Evolutionary conservation across 2,888 invertebrate species (phyloP).

Genomic region (Eilema depressum): DNA sequence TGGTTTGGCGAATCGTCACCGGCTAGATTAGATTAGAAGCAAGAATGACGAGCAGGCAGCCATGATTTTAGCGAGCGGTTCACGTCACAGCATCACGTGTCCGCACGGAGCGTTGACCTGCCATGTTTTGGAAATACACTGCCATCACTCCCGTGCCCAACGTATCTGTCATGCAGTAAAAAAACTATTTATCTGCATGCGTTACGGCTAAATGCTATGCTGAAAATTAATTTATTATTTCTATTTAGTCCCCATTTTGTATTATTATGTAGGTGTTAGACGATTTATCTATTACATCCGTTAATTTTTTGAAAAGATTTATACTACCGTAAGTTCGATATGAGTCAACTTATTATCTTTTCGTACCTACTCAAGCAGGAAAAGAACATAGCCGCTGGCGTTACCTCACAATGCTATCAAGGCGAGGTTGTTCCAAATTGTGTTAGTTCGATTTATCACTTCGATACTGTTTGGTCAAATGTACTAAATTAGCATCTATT

Average conservation of each 20-base stretch:
- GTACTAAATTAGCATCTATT: conserved; percentile 15
- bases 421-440: conserved; percentile 22
- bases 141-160: conserved; percentile 57
- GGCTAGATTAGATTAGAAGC: conserved; percentile 67
- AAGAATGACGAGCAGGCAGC: conserved; percentile 61
- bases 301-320: conserved; percentile 49
- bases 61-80: conserved; percentile 62
- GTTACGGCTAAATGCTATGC: conserved; percentile 42
- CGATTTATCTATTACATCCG: conserved; percentile 58
- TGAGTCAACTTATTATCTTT: conserved; percentile 28
- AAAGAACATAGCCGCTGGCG: conserved; percentile 19
- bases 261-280: conserved; percentile 56
- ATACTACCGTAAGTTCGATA: conserved; percentile 25
- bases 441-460: conserved; percentile 22
- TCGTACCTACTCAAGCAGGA: conserved; percentile 19
- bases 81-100: conserved; percentile 81
- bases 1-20: conserved; percentile 49
- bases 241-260: conserved; percentile 61
- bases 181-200: conserved; percentile 65
- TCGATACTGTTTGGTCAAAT: conserved; percentile 17
- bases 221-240: conserved; percentile 61
- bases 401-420: conserved; percentile 20
- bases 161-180: conserved; percentile 64
- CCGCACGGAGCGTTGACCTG: conserved; percentile 77
- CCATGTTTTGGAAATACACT: conserved; percentile 80